Conservation (phyloP, 1,140 invertebrate genomes). For the Hyles euphorbiae region DNA sequence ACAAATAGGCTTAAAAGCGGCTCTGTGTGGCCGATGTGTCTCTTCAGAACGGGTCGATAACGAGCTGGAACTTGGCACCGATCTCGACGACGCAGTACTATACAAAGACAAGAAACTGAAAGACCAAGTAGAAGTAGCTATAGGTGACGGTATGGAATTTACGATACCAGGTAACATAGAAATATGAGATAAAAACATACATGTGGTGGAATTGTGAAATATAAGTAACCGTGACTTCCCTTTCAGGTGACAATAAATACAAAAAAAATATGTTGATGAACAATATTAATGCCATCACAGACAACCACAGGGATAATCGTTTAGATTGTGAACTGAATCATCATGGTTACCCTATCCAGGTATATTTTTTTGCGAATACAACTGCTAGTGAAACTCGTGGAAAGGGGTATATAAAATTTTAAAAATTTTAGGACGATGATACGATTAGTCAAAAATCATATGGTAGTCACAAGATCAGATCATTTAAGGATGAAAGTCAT, state of each 20-base stretch:
- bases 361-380: slow-evolving; percentile 12
- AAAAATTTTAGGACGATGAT: slow-evolving; percentile 77
- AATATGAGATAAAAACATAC: not conserved
- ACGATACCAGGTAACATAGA: slow-evolving; percentile 85
- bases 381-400: no score
- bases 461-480: slow-evolving; percentile 92
- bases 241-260: slow-evolving; percentile 83
- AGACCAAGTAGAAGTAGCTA: slow-evolving; percentile 91
- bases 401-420: no score
- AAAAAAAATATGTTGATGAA: slow-evolving; percentile 84
- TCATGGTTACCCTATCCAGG: slow-evolving; percentile 79
- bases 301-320: slow-evolving; percentile 85
- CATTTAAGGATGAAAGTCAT: slow-evolving; percentile 91
- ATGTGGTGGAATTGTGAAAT: not conserved
- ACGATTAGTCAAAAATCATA: slow-evolving; percentile 93
- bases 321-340: slow-evolving; percentile 85
- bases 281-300: slow-evolving; percentile 80
- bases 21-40: slow-evolving; percentile 78
- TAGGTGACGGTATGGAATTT: slow-evolving; percentile 93
- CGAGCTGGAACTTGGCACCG: slow-evolving; percentile 80
- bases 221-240: slow-evolving; percentile 16
- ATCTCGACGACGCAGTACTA: slow-evolving; percentile 89
- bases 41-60: slow-evolving; percentile 79
- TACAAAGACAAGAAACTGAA: slow-evolving; percentile 91
- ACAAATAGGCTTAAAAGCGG: slow-evolving; percentile 74